These are phyloP conservation scores for Nomada ferruginata DNA, from an alignment of 2,888 invertebrate genomes.

Conservation along the genomic window DNA sequence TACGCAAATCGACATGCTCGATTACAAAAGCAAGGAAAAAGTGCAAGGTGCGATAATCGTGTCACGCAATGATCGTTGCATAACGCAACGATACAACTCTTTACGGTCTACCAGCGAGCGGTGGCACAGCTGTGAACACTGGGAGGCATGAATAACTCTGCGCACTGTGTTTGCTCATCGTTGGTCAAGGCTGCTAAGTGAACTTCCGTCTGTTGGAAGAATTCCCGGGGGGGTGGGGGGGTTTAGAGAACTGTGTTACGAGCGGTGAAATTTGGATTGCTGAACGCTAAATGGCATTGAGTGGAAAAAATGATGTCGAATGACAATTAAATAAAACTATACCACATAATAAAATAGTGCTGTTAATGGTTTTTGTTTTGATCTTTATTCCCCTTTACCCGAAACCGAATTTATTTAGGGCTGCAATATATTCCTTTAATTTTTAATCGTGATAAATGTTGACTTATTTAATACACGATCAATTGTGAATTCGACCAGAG, in stretches of 20 bases:
- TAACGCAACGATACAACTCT: conserved; percentile 42
- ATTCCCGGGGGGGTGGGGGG: conserved; percentile 26
- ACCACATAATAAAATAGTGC: no score
- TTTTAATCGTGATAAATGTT: neutral
- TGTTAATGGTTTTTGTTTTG: conserved; percentile 23
- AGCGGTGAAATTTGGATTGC: no score
- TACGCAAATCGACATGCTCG: neutral
- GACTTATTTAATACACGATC: neutral
- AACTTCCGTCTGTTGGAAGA: conserved; percentile 55
- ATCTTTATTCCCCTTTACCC: conserved; percentile 13
- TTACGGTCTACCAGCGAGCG: conserved; percentile 43
- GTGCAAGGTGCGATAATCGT: conserved; percentile 32
- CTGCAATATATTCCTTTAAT: no score
- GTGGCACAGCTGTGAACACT: conserved; percentile 52
- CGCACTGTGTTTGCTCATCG: conserved; percentile 50
- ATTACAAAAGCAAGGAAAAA: neutral
- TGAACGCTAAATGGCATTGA: no score
- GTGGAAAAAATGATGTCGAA: no score
- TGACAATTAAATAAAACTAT: no score
- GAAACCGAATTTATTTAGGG: no score
- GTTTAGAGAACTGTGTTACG: no score
- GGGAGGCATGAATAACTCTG: conserved; percentile 46
- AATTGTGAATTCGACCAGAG: neutral
- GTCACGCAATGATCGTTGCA: conserved; percentile 49
- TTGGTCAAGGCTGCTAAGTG: conserved; percentile 53